Base-by-base conservation (phyloP, 2,113 vertebrate genomes). In the Osmerus mordax region DNA sequence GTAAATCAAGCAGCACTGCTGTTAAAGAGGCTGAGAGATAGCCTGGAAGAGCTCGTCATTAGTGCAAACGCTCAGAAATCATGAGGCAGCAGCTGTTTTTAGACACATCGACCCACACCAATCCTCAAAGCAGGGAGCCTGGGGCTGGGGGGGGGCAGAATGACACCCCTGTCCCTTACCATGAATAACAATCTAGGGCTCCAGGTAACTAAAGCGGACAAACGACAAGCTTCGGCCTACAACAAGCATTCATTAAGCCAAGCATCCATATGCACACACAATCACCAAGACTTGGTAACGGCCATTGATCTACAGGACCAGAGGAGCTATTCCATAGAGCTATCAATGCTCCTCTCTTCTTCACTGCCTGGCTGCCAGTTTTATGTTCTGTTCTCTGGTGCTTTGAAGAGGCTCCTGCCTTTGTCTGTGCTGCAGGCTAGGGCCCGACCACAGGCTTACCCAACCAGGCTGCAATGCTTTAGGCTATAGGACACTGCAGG, bases 251-350 rank as follows among this genome's bases (percentile, higher is more conserved):
- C 87, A 89, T 90, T 91, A 92, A 89, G 74, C 76, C 88, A 79
- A 87, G 81, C 65, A 84, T 87, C 84, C 88, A 83, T 77, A 79
- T 81, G 36, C 80, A 83, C 78, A 76, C 78, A 84, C 77, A 80
- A 60, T 56, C 54, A 82, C 72, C 65, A 79, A 77, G 81, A 76
- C 66, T 83, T 74, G 41, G 83, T 91, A 89, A 92, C 86, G 80
- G 78, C 55, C 76, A 89, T 87, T 92, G 90, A 93, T 95, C 92
- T 87, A 88, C 88, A 88, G 72, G 55, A 65, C 75, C 15, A 25
- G 72, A 70, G 69, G 72, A 76, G 78, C 71, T 71, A 81, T 70
- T 77, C 74, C 73, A 77, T 64, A 14, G 11, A 65, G 21, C 51
- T 55, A 28, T 7, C 29, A 47, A 12, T 47, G 64, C 62, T 64